These are phyloP conservation scores for Congeria kusceri DNA, from an alignment of 2,888 invertebrate species.

Conservation along the genomic window DNA sequence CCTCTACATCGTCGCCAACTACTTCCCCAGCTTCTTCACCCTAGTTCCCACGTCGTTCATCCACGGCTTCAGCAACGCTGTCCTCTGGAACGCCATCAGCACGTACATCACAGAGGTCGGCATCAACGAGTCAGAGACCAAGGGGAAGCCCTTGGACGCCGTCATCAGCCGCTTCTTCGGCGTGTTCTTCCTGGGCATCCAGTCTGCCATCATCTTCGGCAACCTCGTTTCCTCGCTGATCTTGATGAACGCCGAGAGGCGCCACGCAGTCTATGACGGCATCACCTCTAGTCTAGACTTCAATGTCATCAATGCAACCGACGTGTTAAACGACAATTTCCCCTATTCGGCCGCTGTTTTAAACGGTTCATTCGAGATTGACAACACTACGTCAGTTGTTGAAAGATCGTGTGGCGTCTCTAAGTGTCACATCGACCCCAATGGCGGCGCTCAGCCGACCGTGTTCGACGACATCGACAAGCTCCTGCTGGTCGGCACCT, in stretches of 20 bases:
- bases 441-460: neutral
- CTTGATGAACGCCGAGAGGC: conserved; percentile 45
- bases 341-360: neutral
- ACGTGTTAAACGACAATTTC: neutral
- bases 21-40: conserved; percentile 78
- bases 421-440: neutral
- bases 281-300: too few relatives aligned
- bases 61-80: conserved; percentile 78
- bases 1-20: conserved; percentile 78
- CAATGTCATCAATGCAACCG: too few relatives aligned
- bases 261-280: neutral
- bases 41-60: conserved; percentile 78
- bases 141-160: conserved; percentile 68
- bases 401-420: neutral
- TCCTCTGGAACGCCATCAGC: conserved; percentile 82
- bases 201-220: conserved; percentile 79
- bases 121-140: conserved; percentile 72
- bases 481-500: conserved; percentile 78
- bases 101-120: conserved; percentile 82
- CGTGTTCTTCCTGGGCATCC: conserved; percentile 80
- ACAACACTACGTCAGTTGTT: neutral
- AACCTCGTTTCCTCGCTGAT: conserved; percentile 82
- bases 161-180: conserved; percentile 82
- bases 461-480: conserved; percentile 67
- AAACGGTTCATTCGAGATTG: neutral